Base-by-base conservation (phyloP, 2,797 vertebrate genomes). In the Siniperca obscura region DNA sequence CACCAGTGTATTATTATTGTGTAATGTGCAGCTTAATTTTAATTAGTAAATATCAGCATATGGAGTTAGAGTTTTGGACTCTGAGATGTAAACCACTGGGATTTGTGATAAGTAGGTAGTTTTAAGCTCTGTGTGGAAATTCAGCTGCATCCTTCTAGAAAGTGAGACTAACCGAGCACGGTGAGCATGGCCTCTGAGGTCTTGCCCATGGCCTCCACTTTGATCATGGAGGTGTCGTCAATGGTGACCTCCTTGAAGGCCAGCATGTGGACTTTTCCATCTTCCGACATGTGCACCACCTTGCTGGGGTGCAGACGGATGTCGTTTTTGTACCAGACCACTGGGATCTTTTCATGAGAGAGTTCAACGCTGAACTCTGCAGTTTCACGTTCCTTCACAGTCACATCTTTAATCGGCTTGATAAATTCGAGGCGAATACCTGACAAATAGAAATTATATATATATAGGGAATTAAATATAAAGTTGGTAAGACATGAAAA, bases 401-500 rank as follows among this genome's bases (percentile, higher is more conserved):
- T 99, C 77, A 99, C 97, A 19, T 99, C 98, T 93, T 98, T 98
- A 59, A 99, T 98, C 7, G 98, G 97, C 72, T 95, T 98, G 88
- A 98, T 93, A 94, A 99, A 99, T 90, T 98, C 96, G 42, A 99
- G 97, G 14, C 97, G 98, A 80, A 99, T 99, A 86, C 98, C 98
- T 99, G 76, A 87, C 64, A 38, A 72, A 81, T 19, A 79, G 38
- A 88, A 80, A 86, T 84, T 27, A 59, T 27, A 84, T 19, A 84
- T 19, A 71, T 30, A 4, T 5, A 59, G 42, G 53, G 46, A 27
- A 4, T 21, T 55, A 36, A 55, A 70, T 10, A 42, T 4, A 34
- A 19, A 53, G 27, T 12, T 42, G 16, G 10, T n/a, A 60, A 57
- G 21, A 76, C 14, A 50, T 38, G 3, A 40, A 55, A 60, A 53